These are phyloP conservation scores for Myiozetetes cayanensis DNA, from an alignment of 2,113 vertebrate species.

Conservation along the genomic window DNA sequence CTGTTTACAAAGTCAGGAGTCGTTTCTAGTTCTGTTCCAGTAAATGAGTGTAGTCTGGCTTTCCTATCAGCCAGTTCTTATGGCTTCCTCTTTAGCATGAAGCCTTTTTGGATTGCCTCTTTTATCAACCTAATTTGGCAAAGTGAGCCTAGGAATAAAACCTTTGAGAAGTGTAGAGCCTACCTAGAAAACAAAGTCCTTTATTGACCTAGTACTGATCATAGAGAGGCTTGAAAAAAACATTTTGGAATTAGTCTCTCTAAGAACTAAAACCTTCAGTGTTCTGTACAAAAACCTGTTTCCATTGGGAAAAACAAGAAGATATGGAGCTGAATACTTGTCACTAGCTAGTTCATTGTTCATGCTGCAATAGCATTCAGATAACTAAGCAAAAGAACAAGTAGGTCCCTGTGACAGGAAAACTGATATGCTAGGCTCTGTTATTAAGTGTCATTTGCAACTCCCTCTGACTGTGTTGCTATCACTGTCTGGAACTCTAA, in stretches of 20 bases:
- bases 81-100: neutral
- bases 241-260: neutral
- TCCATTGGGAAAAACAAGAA: neutral
- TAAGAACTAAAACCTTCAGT: neutral
- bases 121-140: neutral
- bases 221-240: neutral
- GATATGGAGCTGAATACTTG: neutral
- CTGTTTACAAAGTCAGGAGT: neutral
- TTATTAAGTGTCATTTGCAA: neutral
- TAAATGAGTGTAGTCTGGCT: neutral
- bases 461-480: neutral
- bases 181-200: neutral
- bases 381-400: neutral
- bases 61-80: neutral
- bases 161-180: accelerated
- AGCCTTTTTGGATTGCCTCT: neutral
- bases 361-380: neutral
- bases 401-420: neutral
- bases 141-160: neutral
- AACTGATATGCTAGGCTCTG: neutral
- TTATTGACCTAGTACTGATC: neutral
- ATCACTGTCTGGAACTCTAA: neutral
- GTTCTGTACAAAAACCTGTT: neutral
- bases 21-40: neutral
- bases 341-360: neutral